A percentile compares a stretch with the other conserved stretches of the same genome.
Conservation (phyloP, 2,113 vertebrate species). For the Sinocyclocheilus anophthalmus region DNA sequence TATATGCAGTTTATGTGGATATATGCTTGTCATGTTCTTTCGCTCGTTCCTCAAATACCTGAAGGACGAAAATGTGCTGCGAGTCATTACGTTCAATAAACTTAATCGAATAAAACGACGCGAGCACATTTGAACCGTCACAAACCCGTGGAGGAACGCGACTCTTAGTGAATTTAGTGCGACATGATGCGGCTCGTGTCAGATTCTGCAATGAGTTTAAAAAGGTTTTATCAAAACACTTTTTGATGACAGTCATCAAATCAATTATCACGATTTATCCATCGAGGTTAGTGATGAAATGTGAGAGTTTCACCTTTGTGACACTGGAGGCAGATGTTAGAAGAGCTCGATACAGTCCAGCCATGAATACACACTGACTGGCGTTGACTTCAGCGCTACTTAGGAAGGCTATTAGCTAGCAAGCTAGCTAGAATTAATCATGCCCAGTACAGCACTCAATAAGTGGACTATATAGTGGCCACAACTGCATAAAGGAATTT, state of each 20-base stretch:
- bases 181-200: slow-evolving; percentile 45
- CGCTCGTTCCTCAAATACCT: slow-evolving; percentile 84
- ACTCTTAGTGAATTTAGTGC: slow-evolving; percentile 70
- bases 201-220: slow-evolving; percentile 59
- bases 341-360: slow-evolving; percentile 49
- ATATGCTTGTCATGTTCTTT: slow-evolving; percentile 88
- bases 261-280: not conserved
- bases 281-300: too few relatives aligned
- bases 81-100: not conserved
- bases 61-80: not conserved
- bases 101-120: not conserved
- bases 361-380: slow-evolving; percentile 16
- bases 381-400: too few relatives aligned
- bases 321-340: not conserved
- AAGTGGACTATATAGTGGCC: not conserved
- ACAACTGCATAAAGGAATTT: not conserved
- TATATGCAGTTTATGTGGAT: slow-evolving; percentile 91
- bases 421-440: not conserved
- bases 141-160: slow-evolving; percentile 71
- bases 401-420: slow-evolving; percentile 28
- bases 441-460: not conserved
- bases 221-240: not conserved
- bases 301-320: slow-evolving; percentile 31
- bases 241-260: not conserved
- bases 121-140: not conserved